phyloP scores from a whole-genome alignment of 1,140 invertebrate species.

The Eciton burchellii region DNA sequence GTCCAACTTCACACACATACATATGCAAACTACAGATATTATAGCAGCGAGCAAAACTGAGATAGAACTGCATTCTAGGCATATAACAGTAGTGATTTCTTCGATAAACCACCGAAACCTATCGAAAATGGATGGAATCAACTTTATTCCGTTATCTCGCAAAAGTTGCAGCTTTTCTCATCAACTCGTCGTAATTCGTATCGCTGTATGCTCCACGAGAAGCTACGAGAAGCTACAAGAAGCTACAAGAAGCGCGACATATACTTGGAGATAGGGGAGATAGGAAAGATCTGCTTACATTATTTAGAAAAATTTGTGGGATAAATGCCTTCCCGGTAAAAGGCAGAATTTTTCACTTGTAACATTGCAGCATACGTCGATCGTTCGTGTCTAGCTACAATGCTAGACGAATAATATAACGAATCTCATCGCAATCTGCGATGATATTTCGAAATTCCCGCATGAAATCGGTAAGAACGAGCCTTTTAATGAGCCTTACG shows the following conservation, averaged over 20 bases:
- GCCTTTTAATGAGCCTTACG: not conserved
- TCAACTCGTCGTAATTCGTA: conserved; percentile 2
- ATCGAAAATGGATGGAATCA: conserved; percentile 52
- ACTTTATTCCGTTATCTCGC: conserved; percentile 24
- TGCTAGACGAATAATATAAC: no score
- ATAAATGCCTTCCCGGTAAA: no score
- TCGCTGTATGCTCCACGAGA: no score
- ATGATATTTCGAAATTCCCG: no score
- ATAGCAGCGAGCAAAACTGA: conserved; percentile 41
- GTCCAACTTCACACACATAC: not conserved
- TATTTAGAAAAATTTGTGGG: no score
- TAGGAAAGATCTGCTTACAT: no score
- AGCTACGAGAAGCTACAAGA: no score
- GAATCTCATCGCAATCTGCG: no score
- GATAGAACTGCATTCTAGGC: conserved; percentile 48
- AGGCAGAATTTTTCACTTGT: not conserved
- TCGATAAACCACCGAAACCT: conserved; percentile 38
- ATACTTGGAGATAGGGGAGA: no score
- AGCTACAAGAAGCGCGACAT: no score
- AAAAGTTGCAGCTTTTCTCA: conserved; percentile 30
- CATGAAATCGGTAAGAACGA: conserved; percentile 18
- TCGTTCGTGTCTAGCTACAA: no score
- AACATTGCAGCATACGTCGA: not conserved
- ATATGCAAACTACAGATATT: conserved; percentile 7
- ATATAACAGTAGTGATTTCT: conserved; percentile 21